These are phyloP conservation scores for Sylvilagus bachmani DNA, from an alignment of 2,113 vertebrate species.

Conservation along the genomic window DNA sequence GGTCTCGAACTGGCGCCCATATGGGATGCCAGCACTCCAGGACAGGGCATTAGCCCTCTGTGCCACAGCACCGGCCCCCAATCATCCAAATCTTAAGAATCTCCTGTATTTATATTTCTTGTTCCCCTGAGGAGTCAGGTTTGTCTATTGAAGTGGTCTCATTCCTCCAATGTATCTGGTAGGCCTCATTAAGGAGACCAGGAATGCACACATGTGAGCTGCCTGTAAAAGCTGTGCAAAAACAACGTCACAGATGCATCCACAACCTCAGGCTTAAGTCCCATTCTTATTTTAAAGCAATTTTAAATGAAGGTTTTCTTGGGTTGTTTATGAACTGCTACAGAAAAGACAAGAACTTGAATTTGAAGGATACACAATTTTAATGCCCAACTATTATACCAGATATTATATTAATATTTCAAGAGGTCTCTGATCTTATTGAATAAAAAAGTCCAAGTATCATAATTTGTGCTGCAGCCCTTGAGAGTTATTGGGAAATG, in stretches of 20 bases:
- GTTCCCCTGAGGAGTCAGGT: neutral
- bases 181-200: neutral
- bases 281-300: slow-evolving; percentile 33
- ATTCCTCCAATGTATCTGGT: neutral
- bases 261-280: neutral
- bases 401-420: neutral
- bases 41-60: too few relatives aligned
- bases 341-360: neutral
- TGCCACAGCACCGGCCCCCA: neutral
- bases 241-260: neutral
- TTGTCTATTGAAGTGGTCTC: neutral
- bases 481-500: neutral
- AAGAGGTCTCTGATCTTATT: neutral
- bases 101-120: neutral
- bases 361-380: neutral
- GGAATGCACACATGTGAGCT: neutral
- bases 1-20: too few relatives aligned
- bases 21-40: too few relatives aligned
- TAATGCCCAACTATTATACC: neutral
- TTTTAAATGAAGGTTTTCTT: neutral
- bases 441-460: neutral
- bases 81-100: neutral
- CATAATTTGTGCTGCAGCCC: neutral
- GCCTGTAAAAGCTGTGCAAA: neutral
- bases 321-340: neutral